Percentiles rank a stretch among this genome's conserved stretches.
Evolutionary conservation across 2,797 vertebrate genomes (phyloP).

Genomic region (Hippocampus kuda): DNA sequence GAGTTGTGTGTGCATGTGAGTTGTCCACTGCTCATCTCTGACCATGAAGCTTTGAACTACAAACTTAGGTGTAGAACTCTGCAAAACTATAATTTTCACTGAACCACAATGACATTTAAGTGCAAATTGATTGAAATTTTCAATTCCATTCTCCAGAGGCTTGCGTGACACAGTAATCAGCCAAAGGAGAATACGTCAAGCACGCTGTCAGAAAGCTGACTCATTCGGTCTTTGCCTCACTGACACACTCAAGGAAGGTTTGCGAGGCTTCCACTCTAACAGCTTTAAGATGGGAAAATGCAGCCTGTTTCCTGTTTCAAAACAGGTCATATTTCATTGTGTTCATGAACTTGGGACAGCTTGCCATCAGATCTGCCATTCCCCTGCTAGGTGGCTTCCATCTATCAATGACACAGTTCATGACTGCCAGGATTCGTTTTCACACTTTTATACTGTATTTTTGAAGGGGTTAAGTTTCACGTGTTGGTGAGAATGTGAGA

Average conservation of each 20-base stretch:
- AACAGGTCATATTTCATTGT: slow-evolving; percentile 41
- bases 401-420: slow-evolving; percentile 31
- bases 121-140: slow-evolving; percentile 36
- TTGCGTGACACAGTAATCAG: slow-evolving; percentile 46
- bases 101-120: slow-evolving; percentile 17
- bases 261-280: slow-evolving; percentile 24
- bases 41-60: background rate
- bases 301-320: slow-evolving; percentile 41
- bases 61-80: background rate
- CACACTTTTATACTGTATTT: background rate
- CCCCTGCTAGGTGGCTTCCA: slow-evolving; percentile 14
- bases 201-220: slow-evolving; percentile 11
- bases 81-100: background rate
- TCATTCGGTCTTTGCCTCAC: slow-evolving; percentile 6
- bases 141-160: slow-evolving; percentile 14
- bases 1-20: background rate
- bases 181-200: slow-evolving; percentile 24
- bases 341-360: slow-evolving; percentile 39
- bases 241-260: slow-evolving; percentile 18
- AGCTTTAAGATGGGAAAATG: slow-evolving; percentile 28
- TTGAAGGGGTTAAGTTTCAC: slow-evolving; percentile 4
- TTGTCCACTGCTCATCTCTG: background rate
- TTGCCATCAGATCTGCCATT: slow-evolving; percentile 28
- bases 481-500: slow-evolving; percentile 7
- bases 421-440: slow-evolving; percentile 9